Base-by-base conservation (phyloP, 2,888 invertebrate genomes). In the Eupithecia inturbata region DNA sequence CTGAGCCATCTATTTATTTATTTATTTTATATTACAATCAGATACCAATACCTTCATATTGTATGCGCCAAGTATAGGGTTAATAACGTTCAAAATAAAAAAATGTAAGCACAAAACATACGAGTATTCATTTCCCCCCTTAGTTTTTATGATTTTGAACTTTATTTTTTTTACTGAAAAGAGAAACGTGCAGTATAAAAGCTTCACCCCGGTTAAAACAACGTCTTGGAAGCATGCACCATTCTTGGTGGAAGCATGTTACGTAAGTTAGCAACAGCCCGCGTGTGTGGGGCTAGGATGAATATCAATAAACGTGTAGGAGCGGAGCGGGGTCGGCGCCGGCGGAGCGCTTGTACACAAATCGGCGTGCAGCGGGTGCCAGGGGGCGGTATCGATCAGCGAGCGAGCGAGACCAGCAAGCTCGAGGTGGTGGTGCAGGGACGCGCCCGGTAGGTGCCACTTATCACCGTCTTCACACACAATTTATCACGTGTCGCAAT, bases 391-490 rank as follows among this genome's bases (percentile, higher is more conserved):
- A 86, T 86, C 85, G 87, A 86, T 86, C 85, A 84, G 84, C 77
- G 85, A 83, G 84, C 77, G 75, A 72, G 81, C 83, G 78, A 81
- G 49, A 66, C 73, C 39, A 39, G 66, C 36, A 14, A 36, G n/a
- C 22, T 10, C 14, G 68, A 73, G 75, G 77, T 78, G 75, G 77
- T 78, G 81, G 82, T 80, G 82, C 83, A 81, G 80, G 80, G 80
- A 82, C 83, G 85, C 84, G 85, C 83, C 83, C 80, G 85, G 86
- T 85, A 84, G 85, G 86, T 86, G 87, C 90, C 91, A 91, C 91
- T 93, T 92, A 91, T 89, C 91, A 89, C 88, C 87, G 89, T 92
- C 92, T 92, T 91, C 91, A 89, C 92, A 91, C 92, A 90, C 91
- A 91, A 93, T 92, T 93, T 92, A 92, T 91, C 91, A 92, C 91